phyloP scores from a whole-genome alignment of 1,140 invertebrate species.

The Scaptomyza graminum region DNA sequence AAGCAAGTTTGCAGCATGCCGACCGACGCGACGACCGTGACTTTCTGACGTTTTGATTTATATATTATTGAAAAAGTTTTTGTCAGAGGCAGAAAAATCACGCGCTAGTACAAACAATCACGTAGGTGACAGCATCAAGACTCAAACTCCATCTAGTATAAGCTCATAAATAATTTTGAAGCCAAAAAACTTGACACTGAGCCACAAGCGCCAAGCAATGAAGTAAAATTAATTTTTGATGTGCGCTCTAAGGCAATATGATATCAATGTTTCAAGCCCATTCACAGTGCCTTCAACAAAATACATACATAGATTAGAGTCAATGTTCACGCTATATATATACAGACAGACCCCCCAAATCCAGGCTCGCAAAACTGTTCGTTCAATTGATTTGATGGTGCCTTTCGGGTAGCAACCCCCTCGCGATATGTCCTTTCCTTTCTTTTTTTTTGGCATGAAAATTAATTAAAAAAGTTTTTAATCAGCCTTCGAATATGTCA shows the following conservation, averaged over 20 bases:
- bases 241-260: constrained; percentile 23
- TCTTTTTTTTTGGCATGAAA: constrained; percentile 57
- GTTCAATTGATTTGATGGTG: constrained; percentile 49
- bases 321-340: constrained; percentile 14
- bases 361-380: constrained; percentile 36
- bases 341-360: background rate
- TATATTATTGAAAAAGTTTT: constrained; percentile 83
- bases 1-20: constrained; percentile 56
- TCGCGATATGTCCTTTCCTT: constrained; percentile 3
- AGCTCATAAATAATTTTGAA: constrained; percentile 74
- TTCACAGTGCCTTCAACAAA: constrained; percentile 1
- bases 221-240: constrained; percentile 76
- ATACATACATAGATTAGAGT: constrained; percentile 5
- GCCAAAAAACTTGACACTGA: constrained; percentile 55
- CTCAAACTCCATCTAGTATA: constrained; percentile 22
- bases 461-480: constrained; percentile 83
- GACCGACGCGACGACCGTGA: no score
- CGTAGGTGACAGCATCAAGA: constrained; percentile 53
- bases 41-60: constrained; percentile 83
- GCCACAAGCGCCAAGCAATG: constrained; percentile 37
- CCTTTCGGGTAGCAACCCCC: constrained; percentile 1
- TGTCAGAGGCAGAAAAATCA: constrained; percentile 62
- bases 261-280: constrained; percentile 24
- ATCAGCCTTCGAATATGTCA: constrained; percentile 74
- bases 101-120: constrained; percentile 58